A percentile compares a stretch with the other conserved stretches of the same genome.
These are phyloP conservation scores for Pogona vitticeps DNA, from an alignment of 2,113 vertebrate species.

Conservation along the genomic window DNA sequence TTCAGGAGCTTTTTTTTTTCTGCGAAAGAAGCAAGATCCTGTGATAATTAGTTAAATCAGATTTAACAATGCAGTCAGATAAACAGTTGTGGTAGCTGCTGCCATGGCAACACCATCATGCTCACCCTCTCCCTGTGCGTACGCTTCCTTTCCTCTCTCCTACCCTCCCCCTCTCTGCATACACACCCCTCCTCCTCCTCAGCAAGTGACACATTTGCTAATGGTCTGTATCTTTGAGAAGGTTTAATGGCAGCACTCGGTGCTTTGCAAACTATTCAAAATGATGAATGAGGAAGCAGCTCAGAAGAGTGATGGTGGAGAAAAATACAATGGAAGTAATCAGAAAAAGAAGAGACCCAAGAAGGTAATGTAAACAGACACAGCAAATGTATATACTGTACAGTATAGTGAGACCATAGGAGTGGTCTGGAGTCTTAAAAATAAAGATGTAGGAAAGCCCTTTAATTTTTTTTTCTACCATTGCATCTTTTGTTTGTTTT, in stretches of 20 bases:
- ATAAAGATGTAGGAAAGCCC: slow-evolving; percentile 9
- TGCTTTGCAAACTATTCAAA: slow-evolving; percentile 45
- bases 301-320: slow-evolving; percentile 87
- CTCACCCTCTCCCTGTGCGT: slow-evolving; percentile 65
- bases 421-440: background rate
- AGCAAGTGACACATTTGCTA: slow-evolving; percentile 56
- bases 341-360: slow-evolving; percentile 88
- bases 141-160: slow-evolving; percentile 53
- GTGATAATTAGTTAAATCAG: slow-evolving; percentile 76
- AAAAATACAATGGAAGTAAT: slow-evolving; percentile 86
- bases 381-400: background rate
- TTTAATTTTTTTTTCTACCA: background rate
- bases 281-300: slow-evolving; percentile 82
- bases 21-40: slow-evolving; percentile 43
- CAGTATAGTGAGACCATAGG: background rate
- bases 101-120: slow-evolving; percentile 85
- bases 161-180: slow-evolving; percentile 29
- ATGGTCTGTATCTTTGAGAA: slow-evolving; percentile 60
- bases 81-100: slow-evolving; percentile 91
- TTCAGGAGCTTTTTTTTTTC: slow-evolving; percentile 55
- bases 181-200: slow-evolving; percentile 47
- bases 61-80: slow-evolving; percentile 80
- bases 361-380: slow-evolving; percentile 80
- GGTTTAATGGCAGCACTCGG: slow-evolving; percentile 67
- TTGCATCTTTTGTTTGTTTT: background rate